Evolutionary conservation across 2,113 vertebrate species (phyloP).

Genomic region (Xyliphius kryptos): DNA sequence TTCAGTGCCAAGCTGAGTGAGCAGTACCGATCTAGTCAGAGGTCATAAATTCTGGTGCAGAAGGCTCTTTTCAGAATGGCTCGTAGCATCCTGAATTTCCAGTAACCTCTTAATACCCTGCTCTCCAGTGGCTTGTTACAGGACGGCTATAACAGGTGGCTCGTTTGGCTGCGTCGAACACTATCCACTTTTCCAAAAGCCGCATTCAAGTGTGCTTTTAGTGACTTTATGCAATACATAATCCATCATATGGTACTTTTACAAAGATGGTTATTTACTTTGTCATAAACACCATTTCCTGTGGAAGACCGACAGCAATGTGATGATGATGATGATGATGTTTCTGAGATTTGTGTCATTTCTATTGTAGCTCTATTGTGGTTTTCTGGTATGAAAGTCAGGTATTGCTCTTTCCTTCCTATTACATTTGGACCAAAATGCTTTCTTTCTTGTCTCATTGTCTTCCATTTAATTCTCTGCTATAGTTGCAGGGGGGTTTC

Average conservation of each 20-base stretch:
- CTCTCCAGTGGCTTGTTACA: conserved; percentile 45
- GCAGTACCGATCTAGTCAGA: conserved; percentile 45
- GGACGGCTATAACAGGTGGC: conserved; percentile 56
- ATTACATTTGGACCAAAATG: too few species aligned
- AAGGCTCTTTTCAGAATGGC: conserved; percentile 54
- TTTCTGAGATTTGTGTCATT: neutral
- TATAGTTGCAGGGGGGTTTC: too few species aligned
- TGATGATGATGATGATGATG: neutral
- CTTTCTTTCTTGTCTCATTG: too few species aligned
- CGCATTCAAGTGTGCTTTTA: conserved; percentile 40
- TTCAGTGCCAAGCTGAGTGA: conserved; percentile 45
- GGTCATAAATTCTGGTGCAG: conserved; percentile 38
- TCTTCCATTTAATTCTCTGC: too few species aligned
- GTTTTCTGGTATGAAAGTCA: neutral
- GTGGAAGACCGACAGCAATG: neutral
- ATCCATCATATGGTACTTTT: neutral
- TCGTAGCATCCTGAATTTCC: conserved; percentile 43
- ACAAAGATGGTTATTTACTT: conserved; percentile 3
- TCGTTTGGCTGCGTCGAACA: conserved; percentile 39
- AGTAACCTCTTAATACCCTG: conserved; percentile 42
- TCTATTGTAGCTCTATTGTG: too few species aligned
- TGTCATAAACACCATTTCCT: conserved; percentile 6
- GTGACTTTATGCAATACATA: too few species aligned
- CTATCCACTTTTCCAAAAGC: conserved; percentile 28
- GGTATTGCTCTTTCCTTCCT: too few species aligned